Evolutionary conservation across 1,140 invertebrate genomes (phyloP).

Genomic region (Mercenaria mercenaria): DNA sequence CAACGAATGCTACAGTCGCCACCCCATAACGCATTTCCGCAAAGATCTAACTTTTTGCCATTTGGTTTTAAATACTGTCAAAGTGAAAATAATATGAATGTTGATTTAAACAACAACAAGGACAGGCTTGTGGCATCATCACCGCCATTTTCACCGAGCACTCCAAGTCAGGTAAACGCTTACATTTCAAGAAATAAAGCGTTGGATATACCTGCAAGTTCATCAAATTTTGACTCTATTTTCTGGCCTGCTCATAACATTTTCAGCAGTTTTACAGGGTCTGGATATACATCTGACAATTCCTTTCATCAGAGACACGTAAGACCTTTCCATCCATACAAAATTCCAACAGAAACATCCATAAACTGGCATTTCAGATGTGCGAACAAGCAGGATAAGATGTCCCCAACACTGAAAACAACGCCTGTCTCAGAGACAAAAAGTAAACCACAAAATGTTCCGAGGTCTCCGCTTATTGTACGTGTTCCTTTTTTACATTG

Average conservation of each 20-base stretch:
- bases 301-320: background rate
- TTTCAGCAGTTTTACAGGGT: background rate
- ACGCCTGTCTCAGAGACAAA: background rate
- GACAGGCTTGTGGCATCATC: background rate
- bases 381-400: background rate
- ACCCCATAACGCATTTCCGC: conserved; percentile 33
- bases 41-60: background rate
- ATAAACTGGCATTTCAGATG: background rate
- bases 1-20: background rate
- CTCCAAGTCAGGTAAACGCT: background rate
- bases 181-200: background rate
- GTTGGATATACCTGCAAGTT: background rate
- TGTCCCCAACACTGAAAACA: background rate
- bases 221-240: background rate
- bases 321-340: background rate
- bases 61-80: background rate
- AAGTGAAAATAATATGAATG: background rate
- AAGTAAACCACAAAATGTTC: background rate
- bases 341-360: background rate
- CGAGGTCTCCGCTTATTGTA: background rate
- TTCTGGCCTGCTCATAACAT: background rate
- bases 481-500: no score
- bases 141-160: conserved; percentile 8
- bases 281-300: background rate
- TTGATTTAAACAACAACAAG: conserved; percentile 6